These are phyloP conservation scores for Mus minutoides DNA, from an alignment of 2,797 vertebrate species.

Conservation along the genomic window DNA sequence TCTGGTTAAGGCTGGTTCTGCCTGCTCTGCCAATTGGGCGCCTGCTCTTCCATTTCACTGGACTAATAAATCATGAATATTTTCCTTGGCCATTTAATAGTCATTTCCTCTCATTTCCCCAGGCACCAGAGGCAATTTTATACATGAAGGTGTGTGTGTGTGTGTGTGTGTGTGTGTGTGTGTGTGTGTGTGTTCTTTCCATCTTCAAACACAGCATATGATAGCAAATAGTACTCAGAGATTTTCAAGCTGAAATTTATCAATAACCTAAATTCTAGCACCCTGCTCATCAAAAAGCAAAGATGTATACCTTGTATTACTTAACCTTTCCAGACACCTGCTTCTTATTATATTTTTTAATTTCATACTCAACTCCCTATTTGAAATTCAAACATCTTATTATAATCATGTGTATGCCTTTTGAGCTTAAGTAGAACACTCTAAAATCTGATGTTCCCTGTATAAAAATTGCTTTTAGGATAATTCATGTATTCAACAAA, in stretches of 20 bases:
- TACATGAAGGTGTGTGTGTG: conserved; percentile 10
- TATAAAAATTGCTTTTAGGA: conserved; percentile 65
- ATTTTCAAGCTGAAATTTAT: conserved; percentile 71
- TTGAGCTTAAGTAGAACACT: conserved; percentile 53
- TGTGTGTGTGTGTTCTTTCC: background rate
- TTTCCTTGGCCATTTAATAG: conserved; percentile 73
- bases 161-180: background rate
- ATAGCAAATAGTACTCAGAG: conserved; percentile 70
- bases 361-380: conserved; percentile 67
- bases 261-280: conserved; percentile 59
- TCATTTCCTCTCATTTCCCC: conserved; percentile 75
- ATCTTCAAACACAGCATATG: conserved; percentile 55
- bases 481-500: conserved; percentile 61
- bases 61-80: conserved; percentile 72
- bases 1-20: conserved; percentile 55
- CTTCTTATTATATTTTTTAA: conserved; percentile 67
- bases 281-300: conserved; percentile 71
- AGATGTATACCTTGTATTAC: conserved; percentile 72
- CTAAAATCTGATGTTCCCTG: conserved; percentile 62
- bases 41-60: conserved; percentile 62
- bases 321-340: conserved; percentile 77
- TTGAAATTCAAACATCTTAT: conserved; percentile 79
- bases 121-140: conserved; percentile 60
- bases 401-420: conserved; percentile 65
- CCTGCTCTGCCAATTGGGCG: conserved; percentile 24